Conservation (phyloP, 2,888 invertebrate genomes). For the Timema podura region DNA sequence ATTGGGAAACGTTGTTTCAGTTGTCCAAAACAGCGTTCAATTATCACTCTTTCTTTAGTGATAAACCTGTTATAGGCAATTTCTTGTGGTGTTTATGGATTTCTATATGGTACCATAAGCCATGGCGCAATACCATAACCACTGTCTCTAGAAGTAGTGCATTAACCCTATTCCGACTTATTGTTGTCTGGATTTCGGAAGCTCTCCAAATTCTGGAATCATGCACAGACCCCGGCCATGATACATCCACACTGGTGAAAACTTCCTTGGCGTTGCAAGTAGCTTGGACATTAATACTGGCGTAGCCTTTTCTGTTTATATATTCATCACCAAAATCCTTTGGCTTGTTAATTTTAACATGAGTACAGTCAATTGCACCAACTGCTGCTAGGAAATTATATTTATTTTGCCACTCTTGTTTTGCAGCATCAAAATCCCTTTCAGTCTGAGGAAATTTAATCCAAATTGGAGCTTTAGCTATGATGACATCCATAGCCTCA, state of each 20-base stretch:
- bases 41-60: neutral
- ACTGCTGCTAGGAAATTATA: too few species aligned
- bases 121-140: conserved; percentile 12
- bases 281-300: conserved; percentile 25
- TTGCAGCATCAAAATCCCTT: too few species aligned
- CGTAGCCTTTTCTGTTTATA: conserved; percentile 4
- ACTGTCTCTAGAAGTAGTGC: neutral
- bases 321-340: conserved; percentile 7
- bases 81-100: conserved; percentile 1
- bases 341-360: neutral
- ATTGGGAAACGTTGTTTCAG: neutral
- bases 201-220: conserved; percentile 20
- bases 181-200: neutral
- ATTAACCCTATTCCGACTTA: neutral
- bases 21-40: neutral
- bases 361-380: too few species aligned
- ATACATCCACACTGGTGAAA: conserved; percentile 24
- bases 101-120: neutral
- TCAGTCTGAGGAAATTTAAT: too few species aligned
- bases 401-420: too few species aligned
- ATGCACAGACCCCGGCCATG: conserved; percentile 28
- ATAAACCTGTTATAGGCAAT: neutral
- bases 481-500: too few species aligned
- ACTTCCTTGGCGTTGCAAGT: conserved; percentile 24
- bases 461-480: too few species aligned